A percentile compares a stretch with the other conserved stretches of the same genome.
These are phyloP conservation scores for Zingel zingel DNA, from an alignment of 2,113 vertebrate species.

Conservation along the genomic window DNA sequence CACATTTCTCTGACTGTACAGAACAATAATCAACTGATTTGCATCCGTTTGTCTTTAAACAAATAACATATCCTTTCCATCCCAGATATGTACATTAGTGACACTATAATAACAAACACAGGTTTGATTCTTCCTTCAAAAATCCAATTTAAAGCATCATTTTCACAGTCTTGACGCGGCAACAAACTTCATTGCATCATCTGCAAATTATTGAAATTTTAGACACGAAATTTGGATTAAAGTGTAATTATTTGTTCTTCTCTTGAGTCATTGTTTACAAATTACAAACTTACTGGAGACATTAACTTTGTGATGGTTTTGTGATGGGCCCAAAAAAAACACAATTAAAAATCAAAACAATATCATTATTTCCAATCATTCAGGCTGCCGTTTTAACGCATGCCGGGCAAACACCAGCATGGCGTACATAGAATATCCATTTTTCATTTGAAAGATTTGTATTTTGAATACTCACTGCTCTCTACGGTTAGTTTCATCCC, in stretches of 20 bases:
- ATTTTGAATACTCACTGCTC: slow-evolving; percentile 16
- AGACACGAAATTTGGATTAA: not conserved
- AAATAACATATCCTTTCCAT: not conserved
- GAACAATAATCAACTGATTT: too few species aligned
- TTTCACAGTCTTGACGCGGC: not conserved
- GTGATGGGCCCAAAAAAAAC: not conserved
- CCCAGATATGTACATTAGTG: not conserved
- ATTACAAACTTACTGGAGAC: not conserved
- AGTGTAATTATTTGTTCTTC: not conserved
- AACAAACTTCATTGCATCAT: not conserved
- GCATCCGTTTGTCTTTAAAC: too few species aligned
- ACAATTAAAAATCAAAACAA: too few species aligned
- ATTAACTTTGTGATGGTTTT: not conserved
- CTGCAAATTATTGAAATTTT: not conserved
- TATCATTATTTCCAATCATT: not conserved
- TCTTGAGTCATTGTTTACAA: not conserved
- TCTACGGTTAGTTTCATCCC: slow-evolving; percentile 58
- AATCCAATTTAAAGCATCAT: not conserved
- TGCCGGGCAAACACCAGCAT: not conserved
- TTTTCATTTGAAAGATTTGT: too few species aligned
- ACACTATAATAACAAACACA: not conserved
- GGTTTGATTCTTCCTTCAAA: not conserved
- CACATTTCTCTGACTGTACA: not conserved
- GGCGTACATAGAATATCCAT: too few species aligned
- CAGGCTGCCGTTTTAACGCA: not conserved